Conservation (phyloP, 2,113 vertebrate genomes). For the Pelobates fuscus region DNA sequence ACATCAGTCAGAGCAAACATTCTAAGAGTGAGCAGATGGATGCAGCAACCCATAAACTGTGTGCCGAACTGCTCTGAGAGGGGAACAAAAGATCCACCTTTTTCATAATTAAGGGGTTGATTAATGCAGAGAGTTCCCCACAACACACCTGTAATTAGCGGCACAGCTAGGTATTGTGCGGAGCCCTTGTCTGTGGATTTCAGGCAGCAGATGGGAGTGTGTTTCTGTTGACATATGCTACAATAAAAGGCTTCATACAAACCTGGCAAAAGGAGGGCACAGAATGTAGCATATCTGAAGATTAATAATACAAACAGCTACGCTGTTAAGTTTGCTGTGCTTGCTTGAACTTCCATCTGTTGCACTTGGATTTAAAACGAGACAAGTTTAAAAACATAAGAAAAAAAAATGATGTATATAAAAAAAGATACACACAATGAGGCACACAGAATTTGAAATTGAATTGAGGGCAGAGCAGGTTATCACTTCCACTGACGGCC, state of each 20-base stretch:
- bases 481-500: too few relatives aligned
- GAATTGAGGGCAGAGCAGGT: too few relatives aligned
- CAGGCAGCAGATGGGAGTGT: slow-evolving; percentile 80
- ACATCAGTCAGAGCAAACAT: slow-evolving; percentile 76
- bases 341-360: slow-evolving; percentile 63
- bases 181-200: slow-evolving; percentile 56
- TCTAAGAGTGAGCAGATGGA: slow-evolving; percentile 81
- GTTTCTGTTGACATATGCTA: slow-evolving; percentile 75
- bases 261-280: slow-evolving; percentile 64
- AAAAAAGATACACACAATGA: background rate
- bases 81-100: slow-evolving; percentile 83
- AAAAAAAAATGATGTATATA: background rate
- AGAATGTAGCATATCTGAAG: slow-evolving; percentile 59
- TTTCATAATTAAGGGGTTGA: slow-evolving; percentile 71
- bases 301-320: slow-evolving; percentile 66
- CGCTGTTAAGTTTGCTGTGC: slow-evolving; percentile 57
- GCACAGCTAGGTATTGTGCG: slow-evolving; percentile 69
- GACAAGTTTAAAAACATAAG: background rate
- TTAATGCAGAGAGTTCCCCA: slow-evolving; percentile 65
- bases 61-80: slow-evolving; percentile 57
- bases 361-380: slow-evolving; percentile 47
- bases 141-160: slow-evolving; percentile 80
- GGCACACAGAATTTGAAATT: too few relatives aligned
- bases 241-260: slow-evolving; percentile 66
- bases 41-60: slow-evolving; percentile 67